Conservation (phyloP, 2,888 invertebrate species). For the Bursaphelenchus okinawaensis region DNA sequence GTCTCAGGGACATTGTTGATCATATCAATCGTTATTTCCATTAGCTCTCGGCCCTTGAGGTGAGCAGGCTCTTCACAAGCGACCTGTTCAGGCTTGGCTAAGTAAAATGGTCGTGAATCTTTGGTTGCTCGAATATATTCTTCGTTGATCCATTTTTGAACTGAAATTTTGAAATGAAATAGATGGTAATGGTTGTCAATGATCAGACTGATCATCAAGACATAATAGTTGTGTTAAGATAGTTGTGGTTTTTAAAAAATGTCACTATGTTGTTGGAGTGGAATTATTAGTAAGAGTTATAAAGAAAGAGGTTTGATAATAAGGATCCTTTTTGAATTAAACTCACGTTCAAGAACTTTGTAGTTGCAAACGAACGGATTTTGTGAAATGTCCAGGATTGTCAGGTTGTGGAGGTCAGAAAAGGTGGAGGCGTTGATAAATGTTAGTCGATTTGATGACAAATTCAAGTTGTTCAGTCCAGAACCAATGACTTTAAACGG, state of each 20-base stretch:
- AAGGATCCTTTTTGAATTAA: too few species aligned
- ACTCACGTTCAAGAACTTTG: not conserved
- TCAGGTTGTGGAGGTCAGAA: slow-evolving; percentile 63
- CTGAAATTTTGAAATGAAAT: slow-evolving; percentile 19
- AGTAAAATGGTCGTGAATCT: slow-evolving; percentile 35
- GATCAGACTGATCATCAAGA: too few species aligned
- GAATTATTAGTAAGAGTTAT: too few species aligned
- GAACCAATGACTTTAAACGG: slow-evolving; percentile 33
- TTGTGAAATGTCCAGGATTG: slow-evolving; percentile 56
- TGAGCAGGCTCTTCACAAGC: slow-evolving; percentile 56
- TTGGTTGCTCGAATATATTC: slow-evolving; percentile 36
- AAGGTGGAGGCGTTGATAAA: slow-evolving; percentile 71
- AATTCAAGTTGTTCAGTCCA: slow-evolving; percentile 69
- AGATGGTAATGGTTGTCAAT: too few species aligned
- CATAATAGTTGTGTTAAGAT: too few species aligned
- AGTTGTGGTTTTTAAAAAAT: too few species aligned
- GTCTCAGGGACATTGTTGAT: slow-evolving; percentile 43
- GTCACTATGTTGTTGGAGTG: too few species aligned
- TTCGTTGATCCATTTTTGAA: slow-evolving; percentile 37
- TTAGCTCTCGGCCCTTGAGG: slow-evolving; percentile 20
- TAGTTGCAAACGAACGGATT: slow-evolving; percentile 58
- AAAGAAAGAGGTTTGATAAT: too few species aligned
- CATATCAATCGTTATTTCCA: slow-evolving; percentile 33
- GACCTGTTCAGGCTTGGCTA: slow-evolving; percentile 42
- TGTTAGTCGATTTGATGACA: slow-evolving; percentile 77